These are phyloP conservation scores for Psittacus erithacus DNA, from an alignment of 2,113 vertebrate genomes.

Conservation along the genomic window DNA sequence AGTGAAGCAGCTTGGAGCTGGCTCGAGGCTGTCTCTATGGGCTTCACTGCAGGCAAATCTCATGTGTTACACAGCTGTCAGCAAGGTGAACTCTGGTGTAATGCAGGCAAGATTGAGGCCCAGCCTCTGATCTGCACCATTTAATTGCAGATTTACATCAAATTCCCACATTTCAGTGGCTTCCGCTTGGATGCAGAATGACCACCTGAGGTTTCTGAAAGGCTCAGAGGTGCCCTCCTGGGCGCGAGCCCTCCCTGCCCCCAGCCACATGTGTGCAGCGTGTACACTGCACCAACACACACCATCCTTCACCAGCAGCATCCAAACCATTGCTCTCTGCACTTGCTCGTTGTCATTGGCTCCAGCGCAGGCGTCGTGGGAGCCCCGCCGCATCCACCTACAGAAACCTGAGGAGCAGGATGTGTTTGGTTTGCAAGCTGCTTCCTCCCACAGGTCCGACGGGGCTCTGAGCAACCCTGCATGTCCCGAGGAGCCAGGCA, in stretches of 20 bases:
- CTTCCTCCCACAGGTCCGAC: neutral
- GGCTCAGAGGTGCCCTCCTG: neutral
- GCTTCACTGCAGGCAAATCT: neutral
- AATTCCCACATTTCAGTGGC: neutral
- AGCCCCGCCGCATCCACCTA: neutral
- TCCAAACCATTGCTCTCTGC: neutral
- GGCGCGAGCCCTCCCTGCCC: neutral
- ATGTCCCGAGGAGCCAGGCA: neutral
- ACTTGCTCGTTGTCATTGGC: accelerated
- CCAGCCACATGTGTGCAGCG: too few relatives aligned
- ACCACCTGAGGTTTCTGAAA: neutral
- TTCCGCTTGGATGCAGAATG: neutral
- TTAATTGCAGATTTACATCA: neutral
- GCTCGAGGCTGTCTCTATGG: neutral
- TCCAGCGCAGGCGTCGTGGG: neutral
- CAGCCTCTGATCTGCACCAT: neutral
- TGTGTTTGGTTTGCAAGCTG: neutral
- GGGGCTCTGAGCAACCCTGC: neutral
- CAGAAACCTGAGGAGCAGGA: neutral
- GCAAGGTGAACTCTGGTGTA: neutral
- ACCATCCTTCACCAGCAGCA: neutral
- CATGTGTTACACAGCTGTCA: neutral
- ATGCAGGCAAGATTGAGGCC: neutral
- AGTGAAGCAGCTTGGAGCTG: neutral
- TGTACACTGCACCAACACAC: accelerated